Evolutionary conservation across 1,140 invertebrate species (phyloP), one percentile per base, ranked within the genome.

Genomic region (Drosophila lacteicornis): DNA sequence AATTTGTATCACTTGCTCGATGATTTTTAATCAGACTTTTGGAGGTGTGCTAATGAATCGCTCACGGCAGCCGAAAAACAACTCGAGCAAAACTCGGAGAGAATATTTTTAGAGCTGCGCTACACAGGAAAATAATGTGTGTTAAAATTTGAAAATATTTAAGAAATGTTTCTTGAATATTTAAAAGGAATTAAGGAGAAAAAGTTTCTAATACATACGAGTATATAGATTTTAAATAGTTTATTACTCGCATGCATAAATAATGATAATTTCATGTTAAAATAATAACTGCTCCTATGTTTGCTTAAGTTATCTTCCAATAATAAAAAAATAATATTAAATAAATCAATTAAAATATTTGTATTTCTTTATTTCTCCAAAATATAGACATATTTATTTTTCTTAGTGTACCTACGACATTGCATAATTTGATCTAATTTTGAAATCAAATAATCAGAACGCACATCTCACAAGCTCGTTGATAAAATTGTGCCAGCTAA

Each of bases 351-450:
- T 4, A 25, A 13, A 47, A 30, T 30, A 30, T 30, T 30, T 30
- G 4, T 22, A 3, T 13, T 47, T 25, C 22, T 27, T 4, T 49
- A 8, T 25, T 25, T n/a, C 25, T 1, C n/a, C 17, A 19, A 2
- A 8, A 13, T 0, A 19, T 22, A 36, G 0, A 9, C 15, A 1
- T 15, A 15, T 19, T 19, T 9, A 22, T n/a, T 53, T 53, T 55
- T 55, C 13, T 17, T 25, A 40, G 53, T 56, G 53, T 56, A 40
- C 4, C 36, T 17, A n/a, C 42, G 33, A 17, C 57, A 50, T 57
- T 71, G 75, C 82, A 86, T 82, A 82, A 86, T 75, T 86, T 74
- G 65, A 80, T 67, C 69, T 88, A 88, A 87, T 87, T 88, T 74
- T 15, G 49, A 71, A 90, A 75, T 75, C 66, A 88, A 84, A 84